A percentile compares a stretch with the other conserved stretches of the same genome.
Evolutionary conservation across 2,797 vertebrate genomes (phyloP).

Genomic region (Diplodus puntazzo): DNA sequence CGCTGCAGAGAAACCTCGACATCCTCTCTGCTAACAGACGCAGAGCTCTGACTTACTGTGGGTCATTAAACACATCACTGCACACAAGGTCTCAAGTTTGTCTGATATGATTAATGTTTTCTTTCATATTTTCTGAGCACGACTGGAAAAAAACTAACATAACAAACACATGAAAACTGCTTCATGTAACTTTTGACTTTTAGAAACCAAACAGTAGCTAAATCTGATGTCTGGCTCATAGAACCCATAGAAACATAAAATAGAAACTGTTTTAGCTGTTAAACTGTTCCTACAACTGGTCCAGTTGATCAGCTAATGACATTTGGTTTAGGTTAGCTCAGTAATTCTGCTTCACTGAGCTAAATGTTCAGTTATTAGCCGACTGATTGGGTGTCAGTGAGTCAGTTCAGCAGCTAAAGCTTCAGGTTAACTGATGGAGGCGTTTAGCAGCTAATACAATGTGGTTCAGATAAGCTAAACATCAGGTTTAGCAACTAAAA

Average conservation of each 20-base stretch:
- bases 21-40: background rate
- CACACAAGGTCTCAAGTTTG: background rate
- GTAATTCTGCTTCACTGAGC: no score
- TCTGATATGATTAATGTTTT: background rate
- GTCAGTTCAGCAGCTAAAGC: no score
- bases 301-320: no score
- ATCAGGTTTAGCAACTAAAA: background rate
- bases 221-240: no score
- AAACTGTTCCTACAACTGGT: no score
- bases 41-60: background rate
- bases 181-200: background rate
- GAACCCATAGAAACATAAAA: no score
- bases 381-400: no score
- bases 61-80: slow-evolving; percentile 1
- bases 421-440: no score
- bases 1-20: background rate
- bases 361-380: no score
- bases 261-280: no score
- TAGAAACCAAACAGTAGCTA: no score
- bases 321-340: background rate
- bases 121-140: background rate
- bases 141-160: background rate
- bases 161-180: background rate
- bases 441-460: no score
- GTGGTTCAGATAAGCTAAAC: background rate